These are phyloP conservation scores for Amblyjoppa fuscipennis DNA, from an alignment of 2,888 invertebrate genomes.

Conservation along the genomic window DNA sequence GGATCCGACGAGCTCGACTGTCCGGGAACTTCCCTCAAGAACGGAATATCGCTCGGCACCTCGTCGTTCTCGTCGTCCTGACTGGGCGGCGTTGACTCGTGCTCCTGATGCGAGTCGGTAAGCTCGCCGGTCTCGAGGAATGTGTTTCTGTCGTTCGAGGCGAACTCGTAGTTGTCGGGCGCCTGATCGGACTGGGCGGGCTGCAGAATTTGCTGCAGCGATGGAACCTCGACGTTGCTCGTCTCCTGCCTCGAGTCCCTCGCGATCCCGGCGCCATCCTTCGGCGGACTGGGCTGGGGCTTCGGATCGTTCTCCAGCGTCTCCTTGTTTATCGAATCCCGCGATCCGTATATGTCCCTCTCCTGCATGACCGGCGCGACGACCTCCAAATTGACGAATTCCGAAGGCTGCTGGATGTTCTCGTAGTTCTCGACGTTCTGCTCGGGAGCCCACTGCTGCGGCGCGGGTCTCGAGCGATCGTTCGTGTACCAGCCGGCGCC, in stretches of 20 bases:
- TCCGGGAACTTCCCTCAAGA: constrained; percentile 83
- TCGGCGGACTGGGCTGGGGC: constrained; percentile 66
- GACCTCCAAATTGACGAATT: constrained; percentile 82
- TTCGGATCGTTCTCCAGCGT: constrained; percentile 82
- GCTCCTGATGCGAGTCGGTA: constrained; percentile 83
- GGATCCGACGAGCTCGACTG: constrained; percentile 82
- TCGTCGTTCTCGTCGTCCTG: constrained; percentile 84
- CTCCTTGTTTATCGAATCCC: constrained; percentile 82
- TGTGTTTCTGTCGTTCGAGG: constrained; percentile 84
- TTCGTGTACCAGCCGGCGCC: constrained; percentile 73
- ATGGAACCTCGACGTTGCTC: constrained; percentile 79
- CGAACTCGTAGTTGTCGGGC: constrained; percentile 83
- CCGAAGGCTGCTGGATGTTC: constrained; percentile 81
- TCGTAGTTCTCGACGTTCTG: constrained; percentile 82
- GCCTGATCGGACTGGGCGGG: constrained; percentile 67
- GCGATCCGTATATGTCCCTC: constrained; percentile 81
- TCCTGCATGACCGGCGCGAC: constrained; percentile 78
- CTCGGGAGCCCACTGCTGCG: constrained; percentile 72
- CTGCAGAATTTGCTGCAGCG: constrained; percentile 69
- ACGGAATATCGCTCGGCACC: constrained; percentile 84
- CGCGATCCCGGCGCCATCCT: constrained; percentile 68
- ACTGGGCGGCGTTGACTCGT: constrained; percentile 79
- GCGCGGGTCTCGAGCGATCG: constrained; percentile 70
- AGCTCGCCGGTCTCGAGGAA: constrained; percentile 84
- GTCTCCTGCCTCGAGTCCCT: constrained; percentile 78